Evolutionary conservation across 2,797 vertebrate species (phyloP), one percentile per base, ranked within the genome.

Genomic region (Macropodus opercularis): DNA sequence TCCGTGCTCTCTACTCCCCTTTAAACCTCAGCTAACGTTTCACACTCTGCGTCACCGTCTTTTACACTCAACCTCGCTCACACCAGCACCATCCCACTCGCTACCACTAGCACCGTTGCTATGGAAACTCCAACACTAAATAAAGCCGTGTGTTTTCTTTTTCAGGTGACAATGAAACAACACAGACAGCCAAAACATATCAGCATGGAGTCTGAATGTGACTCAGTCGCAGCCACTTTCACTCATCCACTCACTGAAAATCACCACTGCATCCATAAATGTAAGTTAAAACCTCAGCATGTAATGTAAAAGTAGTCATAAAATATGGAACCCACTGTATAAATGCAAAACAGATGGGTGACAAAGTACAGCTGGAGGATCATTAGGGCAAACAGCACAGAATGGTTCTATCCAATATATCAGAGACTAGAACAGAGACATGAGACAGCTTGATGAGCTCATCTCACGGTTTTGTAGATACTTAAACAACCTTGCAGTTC

Each of bases 71-170:
- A 11, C 57, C 54, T 32, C 57, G 53, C 68, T 60, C 67, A 18
- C 69, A 66, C 71, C 54, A 67, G 24, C 43, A 46, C 47, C 56
- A 57, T 49, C 64, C 49, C 63, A 66, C 67, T 76, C 63, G 39
- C 63, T 63, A 75, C 72, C 81, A 70, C 75, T 44, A 23, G 63
- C 63, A 56, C 70, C 64, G 88, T 90, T 89, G 76, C 87, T 82
- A 89, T 89, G 85, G 87, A 75, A 89, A 90, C 87, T 78, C 81
- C 69, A 77, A 77, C 68, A 68, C 77, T 87, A 67, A 84, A 73
- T 69, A 58, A 76, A 50, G 44, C 39, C 47, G 38, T 51, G n/a
- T 43, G 42, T 27, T 21, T 56, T 17, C 21, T 42, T 32, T n/a
- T 47, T 52, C 35, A 58, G 6, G 3, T 5, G 5, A 39, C 35